Conservation (phyloP, 53 echinoderm and acorn worm genomes). For the Antedon mediterranea region DNA sequence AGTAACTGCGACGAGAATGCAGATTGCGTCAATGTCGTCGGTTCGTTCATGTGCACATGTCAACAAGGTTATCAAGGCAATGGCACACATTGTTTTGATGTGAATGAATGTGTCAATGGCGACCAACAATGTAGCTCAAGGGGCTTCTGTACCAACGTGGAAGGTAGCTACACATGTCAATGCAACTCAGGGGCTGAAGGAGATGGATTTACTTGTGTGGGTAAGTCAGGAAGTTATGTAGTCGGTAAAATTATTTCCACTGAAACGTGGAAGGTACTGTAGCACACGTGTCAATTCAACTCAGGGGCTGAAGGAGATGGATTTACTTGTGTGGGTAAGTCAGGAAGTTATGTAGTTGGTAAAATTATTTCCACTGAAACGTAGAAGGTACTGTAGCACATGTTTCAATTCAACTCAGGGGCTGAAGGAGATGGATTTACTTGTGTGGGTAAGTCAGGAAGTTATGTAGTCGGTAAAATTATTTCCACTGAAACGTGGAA, state of each 20-base stretch:
- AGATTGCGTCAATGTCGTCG: conserved; percentile 50
- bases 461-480: no score
- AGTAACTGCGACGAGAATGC: conserved; percentile 31
- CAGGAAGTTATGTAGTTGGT: no score
- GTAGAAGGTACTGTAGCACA: conserved; percentile 26
- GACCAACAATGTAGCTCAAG: conserved; percentile 17
- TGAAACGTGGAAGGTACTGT: conserved; percentile 43
- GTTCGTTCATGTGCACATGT: conserved; percentile 42
- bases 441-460: conserved; percentile 33
- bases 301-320: conserved; percentile 33
- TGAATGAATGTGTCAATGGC: conserved; percentile 40
- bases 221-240: conserved; percentile 17
- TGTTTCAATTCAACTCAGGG: conserved; percentile 36
- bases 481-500: no score
- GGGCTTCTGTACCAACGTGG: conserved; percentile 40
- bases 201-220: conserved; percentile 21
- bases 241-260: no score
- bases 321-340: conserved; percentile 32
- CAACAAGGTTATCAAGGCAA: conserved; percentile 12
- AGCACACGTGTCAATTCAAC: conserved; percentile 33
- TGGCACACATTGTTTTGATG: conserved; percentile 12
- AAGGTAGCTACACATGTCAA: conserved; percentile 32
- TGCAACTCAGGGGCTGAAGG: conserved; percentile 40
- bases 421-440: conserved; percentile 22
- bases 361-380: no score